Evolutionary conservation across 2,888 invertebrate species (phyloP).

Genomic region (Mesorhabditis belari): DNA sequence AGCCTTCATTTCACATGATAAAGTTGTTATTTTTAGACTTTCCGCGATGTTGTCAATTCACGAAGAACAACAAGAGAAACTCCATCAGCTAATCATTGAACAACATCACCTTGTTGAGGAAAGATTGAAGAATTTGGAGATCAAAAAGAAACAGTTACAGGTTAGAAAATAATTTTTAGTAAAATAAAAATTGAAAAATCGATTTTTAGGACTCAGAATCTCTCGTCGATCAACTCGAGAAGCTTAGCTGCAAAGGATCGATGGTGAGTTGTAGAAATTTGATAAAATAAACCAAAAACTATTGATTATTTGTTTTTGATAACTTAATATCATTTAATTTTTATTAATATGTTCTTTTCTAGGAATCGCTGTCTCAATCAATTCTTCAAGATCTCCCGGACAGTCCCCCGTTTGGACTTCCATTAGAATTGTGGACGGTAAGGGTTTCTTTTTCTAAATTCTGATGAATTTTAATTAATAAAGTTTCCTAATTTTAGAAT

Average conservation of each 20-base stretch:
- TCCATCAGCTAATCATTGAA: background rate
- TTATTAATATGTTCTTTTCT: background rate
- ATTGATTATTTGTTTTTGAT: too few species aligned
- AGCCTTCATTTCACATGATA: too few species aligned
- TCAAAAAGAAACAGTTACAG: background rate
- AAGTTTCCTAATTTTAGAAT: background rate
- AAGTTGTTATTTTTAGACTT: background rate
- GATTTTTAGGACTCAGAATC: too few species aligned
- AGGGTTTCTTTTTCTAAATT: too few species aligned
- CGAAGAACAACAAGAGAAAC: background rate
- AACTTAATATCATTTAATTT: background rate
- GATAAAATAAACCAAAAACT: too few species aligned
- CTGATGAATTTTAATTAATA: too few species aligned
- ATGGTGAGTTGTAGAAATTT: background rate
- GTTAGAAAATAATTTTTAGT: too few species aligned
- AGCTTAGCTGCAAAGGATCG: background rate
- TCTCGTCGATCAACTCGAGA: too few species aligned
- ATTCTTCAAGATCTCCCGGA: background rate
- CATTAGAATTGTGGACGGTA: background rate
- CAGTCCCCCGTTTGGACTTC: background rate
- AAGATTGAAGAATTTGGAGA: background rate
- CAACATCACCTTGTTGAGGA: background rate
- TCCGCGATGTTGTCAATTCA: background rate
- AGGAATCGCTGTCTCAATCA: background rate
- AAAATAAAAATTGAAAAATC: too few species aligned